Evolutionary conservation across 2,888 invertebrate genomes (phyloP), one percentile per base, ranked within the genome.

Genomic region (Orthosia gracilis): DNA sequence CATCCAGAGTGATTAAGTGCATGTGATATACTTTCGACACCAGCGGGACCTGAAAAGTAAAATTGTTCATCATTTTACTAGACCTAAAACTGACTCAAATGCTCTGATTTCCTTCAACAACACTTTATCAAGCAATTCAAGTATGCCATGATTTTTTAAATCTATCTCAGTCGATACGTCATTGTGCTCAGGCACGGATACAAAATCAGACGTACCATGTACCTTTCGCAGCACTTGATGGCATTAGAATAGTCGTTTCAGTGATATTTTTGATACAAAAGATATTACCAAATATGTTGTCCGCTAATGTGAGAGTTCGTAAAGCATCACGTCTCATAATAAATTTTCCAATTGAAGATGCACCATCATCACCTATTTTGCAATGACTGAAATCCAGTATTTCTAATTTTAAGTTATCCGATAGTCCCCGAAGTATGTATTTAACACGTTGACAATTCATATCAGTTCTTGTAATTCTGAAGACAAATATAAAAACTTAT

Each of bases 301-400:
- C 97, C 23, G 92, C 92, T 65, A 97, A 90, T 72, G 95, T 92
- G 23, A 97, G 87, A 76, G 90, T 94, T 77, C 94, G 92, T 71
- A 97, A 90, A 71, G 92, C 93, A 54, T 95, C 95, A 83, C 97
- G 96, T 75, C 94, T 93, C 18, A 93, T 91, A 72, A 97, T 94
- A 83, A 96, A 94, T 90, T 97, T 97, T 3, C 97, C 97, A 12
- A 98, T 92, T n/a, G 97, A 97, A 21, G 97, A 91, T 5, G 97
- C 97, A 0, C 97, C 98, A 21, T 95, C 94, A 86, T 98, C 97
- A 0, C 94, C 96, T 76, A 98, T 96, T 88, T 97, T 96, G 89
- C 98, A 97, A 86, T 98, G 97, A 66, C 97, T 97, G 68, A 98
- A 96, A 90, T 98, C 97, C 62, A 98, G 85, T 62, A 97, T 97